Base-by-base conservation (phyloP, 2,113 vertebrate genomes). In the Microtus ochrogaster region DNA sequence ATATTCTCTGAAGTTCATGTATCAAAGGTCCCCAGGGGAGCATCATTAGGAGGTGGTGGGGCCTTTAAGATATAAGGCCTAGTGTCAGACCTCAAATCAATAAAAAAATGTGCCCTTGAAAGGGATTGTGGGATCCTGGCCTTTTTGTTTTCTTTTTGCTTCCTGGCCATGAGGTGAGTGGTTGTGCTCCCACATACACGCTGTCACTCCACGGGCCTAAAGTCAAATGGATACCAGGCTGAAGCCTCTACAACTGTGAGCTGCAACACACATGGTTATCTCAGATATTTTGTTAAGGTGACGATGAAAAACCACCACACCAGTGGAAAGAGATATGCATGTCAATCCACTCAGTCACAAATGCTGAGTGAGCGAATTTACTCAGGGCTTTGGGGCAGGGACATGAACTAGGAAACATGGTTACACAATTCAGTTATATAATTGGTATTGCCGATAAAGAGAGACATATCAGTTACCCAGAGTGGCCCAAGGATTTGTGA, bases 391-490 rank as follows among this genome's bases (percentile, higher is more conserved):
- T 89, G 72, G 74, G 89, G 70, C 58, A 88, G 74, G 61, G 68
- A 63, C 68, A 61, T 11, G 8, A 84, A 94, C 74, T 68, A 3
- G 85, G 89, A 72, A 68, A 61, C 68, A 90, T 24, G 47, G 55
- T 49, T 74, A 33, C 33, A 5, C n/a, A 89, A 63, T 63, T 63
- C 58, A 77, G 74, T 95, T 96, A 70, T 41, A n/a, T 87, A 96
- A 95, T 89, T 72, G 74, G 63, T 21, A 82, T 39, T 9, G 36
- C n/a, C 49, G 61, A 72, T 65, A 70, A 84, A 65, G 68, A 94
- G 85, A 88, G 94, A 72, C n/a, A 73, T n/a, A 89, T 28, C 49
- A 72, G 33, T 92, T 92, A 68, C 68, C 70, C 87, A 90, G 58
- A 7, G 14, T 81, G 73, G 84, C 19, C 49, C 84, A 74, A 65